Conservation (phyloP, 2,797 vertebrate species). For the Arnoldichthys spilopterus region DNA sequence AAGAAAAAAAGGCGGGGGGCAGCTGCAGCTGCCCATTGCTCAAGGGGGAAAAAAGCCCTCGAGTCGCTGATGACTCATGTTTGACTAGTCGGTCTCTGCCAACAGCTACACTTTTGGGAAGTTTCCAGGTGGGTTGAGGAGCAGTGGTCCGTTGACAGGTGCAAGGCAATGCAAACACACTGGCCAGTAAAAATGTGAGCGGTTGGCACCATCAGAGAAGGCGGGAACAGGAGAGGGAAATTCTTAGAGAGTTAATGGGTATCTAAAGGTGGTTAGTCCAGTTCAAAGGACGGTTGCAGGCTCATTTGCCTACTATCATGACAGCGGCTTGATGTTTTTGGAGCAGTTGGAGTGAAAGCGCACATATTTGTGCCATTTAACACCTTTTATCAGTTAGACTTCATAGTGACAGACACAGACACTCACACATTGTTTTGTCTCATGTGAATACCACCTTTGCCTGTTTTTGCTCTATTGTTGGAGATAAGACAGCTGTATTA, state of each 20-base stretch:
- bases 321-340: slow-evolving; percentile 22
- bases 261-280: slow-evolving; percentile 29
- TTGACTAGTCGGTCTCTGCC: slow-evolving; percentile 12
- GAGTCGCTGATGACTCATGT: not conserved
- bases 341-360: not conserved
- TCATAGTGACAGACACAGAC: not conserved
- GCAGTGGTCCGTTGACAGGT: slow-evolving; percentile 32
- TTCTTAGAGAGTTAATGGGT: slow-evolving; percentile 19
- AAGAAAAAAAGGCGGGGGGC: no score
- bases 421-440: not conserved
- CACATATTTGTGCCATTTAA: not conserved
- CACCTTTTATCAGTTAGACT: slow-evolving; percentile 1
- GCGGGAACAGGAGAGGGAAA: slow-evolving; percentile 25
- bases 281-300: slow-evolving; percentile 22
- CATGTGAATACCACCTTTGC: not conserved
- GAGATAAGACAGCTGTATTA: slow-evolving; percentile 16
- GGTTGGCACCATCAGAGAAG: slow-evolving; percentile 44
- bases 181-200: slow-evolving; percentile 32
- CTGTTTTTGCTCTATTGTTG: slow-evolving; percentile 28
- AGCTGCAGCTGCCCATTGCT: slow-evolving; percentile 18
- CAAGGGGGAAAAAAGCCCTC: slow-evolving; percentile 9
- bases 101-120: slow-evolving; percentile 20
- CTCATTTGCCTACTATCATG: slow-evolving; percentile 50
- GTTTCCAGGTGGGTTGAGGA: slow-evolving; percentile 45
- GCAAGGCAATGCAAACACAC: slow-evolving; percentile 28